Evolutionary conservation across 2,888 invertebrate species (phyloP).

Genomic region (Lasioglossum leucozonium): DNA sequence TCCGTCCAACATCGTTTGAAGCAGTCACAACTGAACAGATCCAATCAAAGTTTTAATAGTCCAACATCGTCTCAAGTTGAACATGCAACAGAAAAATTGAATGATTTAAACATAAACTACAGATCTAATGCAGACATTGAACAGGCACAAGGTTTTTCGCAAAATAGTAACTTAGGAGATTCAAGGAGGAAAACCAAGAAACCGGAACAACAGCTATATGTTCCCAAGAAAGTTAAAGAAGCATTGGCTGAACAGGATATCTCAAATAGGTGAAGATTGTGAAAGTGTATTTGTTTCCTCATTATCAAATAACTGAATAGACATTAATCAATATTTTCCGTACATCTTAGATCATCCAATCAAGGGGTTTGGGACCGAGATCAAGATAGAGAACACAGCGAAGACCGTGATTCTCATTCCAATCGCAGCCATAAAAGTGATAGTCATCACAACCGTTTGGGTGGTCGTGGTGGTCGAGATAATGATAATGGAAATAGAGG

Average conservation of each 20-base stretch:
- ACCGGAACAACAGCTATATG: constrained; percentile 86
- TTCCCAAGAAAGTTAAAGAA: constrained; percentile 85
- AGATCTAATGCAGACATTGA: constrained; percentile 77
- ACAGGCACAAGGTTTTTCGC: constrained; percentile 70
- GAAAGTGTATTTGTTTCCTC: constrained; percentile 24
- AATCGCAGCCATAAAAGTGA: constrained; percentile 79
- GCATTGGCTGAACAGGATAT: constrained; percentile 83
- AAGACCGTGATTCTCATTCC: constrained; percentile 80
- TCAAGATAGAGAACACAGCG: constrained; percentile 75
- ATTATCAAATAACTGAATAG: not conserved
- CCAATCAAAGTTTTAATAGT: constrained; percentile 68
- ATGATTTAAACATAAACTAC: constrained; percentile 76
- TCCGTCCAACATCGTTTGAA: constrained; percentile 80
- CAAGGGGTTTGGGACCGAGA: constrained; percentile 72
- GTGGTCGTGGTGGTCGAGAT: constrained; percentile 71
- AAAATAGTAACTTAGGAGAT: constrained; percentile 70
- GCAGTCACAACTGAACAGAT: constrained; percentile 73
- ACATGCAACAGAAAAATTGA: constrained; percentile 76
- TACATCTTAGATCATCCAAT: constrained; percentile 67
- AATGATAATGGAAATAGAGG: constrained; percentile 67
- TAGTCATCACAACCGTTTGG: constrained; percentile 72
- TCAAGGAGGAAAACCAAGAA: constrained; percentile 83
- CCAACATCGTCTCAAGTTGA: constrained; percentile 72
- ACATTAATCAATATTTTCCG: constrained; percentile 13
- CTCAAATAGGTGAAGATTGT: constrained; percentile 77